Evolutionary conservation across 1,140 invertebrate genomes (phyloP).

Genomic region (Dendrolimus kikuchii): DNA sequence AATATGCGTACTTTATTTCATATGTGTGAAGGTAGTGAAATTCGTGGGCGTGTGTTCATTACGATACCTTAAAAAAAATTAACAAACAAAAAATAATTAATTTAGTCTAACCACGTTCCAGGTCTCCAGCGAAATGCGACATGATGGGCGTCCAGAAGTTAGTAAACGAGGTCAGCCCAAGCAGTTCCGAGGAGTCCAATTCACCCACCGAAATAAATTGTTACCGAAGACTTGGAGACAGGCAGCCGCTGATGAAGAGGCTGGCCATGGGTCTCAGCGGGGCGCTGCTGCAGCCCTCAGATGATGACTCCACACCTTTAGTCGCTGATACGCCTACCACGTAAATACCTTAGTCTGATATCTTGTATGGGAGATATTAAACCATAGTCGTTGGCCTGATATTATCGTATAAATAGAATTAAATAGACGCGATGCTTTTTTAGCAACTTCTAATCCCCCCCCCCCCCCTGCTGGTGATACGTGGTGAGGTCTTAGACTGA

Average conservation of each 20-base stretch:
- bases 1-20: too few species aligned
- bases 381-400: too few species aligned
- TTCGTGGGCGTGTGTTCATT: too few species aligned
- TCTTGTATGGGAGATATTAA: too few species aligned
- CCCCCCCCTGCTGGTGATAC: too few species aligned
- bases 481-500: too few species aligned
- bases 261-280: constrained; percentile 80
- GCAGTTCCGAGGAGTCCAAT: constrained; percentile 88
- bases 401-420: too few species aligned
- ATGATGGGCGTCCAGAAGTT: constrained; percentile 45
- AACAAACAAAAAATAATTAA: too few species aligned
- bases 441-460: too few species aligned
- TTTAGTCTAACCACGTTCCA: constrained; percentile 18
- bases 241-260: constrained; percentile 86
- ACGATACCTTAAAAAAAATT: too few species aligned
- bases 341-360: constrained; percentile 22
- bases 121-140: constrained; percentile 65
- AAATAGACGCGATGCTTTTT: too few species aligned
- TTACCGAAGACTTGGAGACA: constrained; percentile 85
- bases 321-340: constrained; percentile 68
- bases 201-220: constrained; percentile 92
- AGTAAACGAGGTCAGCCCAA: constrained; percentile 75
- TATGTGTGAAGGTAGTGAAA: too few species aligned
- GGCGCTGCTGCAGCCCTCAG: constrained; percentile 59
- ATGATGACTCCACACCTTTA: constrained; percentile 70